Percentiles rank a stretch among this genome's conserved stretches.
These are phyloP conservation scores for Adoxophyes honmai DNA, from an alignment of 1,140 invertebrate genomes.

Conservation along the genomic window DNA sequence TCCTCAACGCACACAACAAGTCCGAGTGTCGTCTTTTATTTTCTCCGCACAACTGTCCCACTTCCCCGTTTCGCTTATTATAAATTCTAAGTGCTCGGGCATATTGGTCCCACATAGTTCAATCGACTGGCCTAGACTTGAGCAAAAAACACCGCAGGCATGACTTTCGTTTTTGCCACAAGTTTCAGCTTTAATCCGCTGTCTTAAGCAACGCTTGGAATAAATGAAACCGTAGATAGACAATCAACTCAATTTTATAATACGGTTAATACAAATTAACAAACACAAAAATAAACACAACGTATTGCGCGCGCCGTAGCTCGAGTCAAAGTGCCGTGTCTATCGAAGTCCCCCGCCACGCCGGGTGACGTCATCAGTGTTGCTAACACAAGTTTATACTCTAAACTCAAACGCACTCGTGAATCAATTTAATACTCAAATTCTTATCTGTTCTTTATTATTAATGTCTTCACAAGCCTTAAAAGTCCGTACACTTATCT, in stretches of 20 bases:
- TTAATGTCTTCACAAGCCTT: neutral
- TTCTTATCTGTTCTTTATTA: neutral
- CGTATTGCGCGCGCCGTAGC: no score
- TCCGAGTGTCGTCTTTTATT: neutral
- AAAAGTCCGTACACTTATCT: constrained; percentile 7
- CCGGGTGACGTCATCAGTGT: no score
- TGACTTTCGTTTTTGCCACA: constrained; percentile 10
- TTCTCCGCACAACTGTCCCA: constrained; percentile 1
- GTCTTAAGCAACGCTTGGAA: no score
- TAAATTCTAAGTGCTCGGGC: neutral
- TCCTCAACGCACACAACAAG: no score
- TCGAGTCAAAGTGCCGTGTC: no score
- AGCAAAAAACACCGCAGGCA: neutral
- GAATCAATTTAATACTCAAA: neutral
- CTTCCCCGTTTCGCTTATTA: neutral
- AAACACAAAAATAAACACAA: no score
- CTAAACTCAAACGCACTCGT: no score
- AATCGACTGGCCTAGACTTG: constrained; percentile 12
- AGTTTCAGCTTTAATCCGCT: neutral
- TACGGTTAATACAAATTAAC: no score
- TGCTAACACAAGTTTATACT: no score
- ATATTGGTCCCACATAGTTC: neutral
- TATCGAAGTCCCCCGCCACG: no score
- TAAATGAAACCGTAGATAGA: no score
- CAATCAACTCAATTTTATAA: no score